A percentile compares a stretch with the other conserved stretches of the same genome.
phyloP scores from a whole-genome alignment of 1,140 invertebrate genomes.

The Aphidius ervi region DNA sequence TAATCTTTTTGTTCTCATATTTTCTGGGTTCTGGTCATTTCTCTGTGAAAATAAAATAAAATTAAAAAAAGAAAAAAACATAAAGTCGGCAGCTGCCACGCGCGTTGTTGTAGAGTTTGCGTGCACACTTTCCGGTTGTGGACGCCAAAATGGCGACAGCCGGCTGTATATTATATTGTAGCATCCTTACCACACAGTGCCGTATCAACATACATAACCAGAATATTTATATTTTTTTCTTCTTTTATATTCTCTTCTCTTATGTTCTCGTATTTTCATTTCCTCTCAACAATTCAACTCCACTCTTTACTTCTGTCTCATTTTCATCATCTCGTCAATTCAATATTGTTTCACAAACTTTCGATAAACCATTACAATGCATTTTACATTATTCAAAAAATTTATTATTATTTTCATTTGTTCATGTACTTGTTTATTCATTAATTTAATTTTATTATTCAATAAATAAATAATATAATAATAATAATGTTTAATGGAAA shows the following conservation, averaged over 20 bases:
- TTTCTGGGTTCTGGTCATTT: neutral
- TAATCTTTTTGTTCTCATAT: too few species aligned
- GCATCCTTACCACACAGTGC: conserved; percentile 37
- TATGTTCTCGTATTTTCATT: neutral
- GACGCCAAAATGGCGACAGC: conserved; percentile 53
- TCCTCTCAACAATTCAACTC: too few species aligned
- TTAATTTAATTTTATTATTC: too few species aligned
- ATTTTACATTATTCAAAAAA: too few species aligned
- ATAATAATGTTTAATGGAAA: too few species aligned
- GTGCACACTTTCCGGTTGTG: conserved; percentile 43
- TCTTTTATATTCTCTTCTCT: neutral
- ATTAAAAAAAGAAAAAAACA: neutral
- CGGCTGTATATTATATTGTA: conserved; percentile 34
- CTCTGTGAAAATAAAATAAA: conserved; percentile 3
- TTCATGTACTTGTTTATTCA: too few species aligned
- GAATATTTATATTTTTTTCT: neutral
- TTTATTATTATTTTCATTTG: too few species aligned
- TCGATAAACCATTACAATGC: too few species aligned
- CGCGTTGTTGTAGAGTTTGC: conserved; percentile 22
- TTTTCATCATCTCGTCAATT: too few species aligned
- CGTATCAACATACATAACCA: conserved; percentile 24
- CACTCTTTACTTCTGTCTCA: too few species aligned
- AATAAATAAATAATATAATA: too few species aligned
- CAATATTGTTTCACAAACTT: too few species aligned
- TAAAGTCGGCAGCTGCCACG: conserved; percentile 20